Evolutionary conservation across 2,113 vertebrate species (phyloP), one percentile per base, ranked within the genome.

Genomic region (Scolopax mira): DNA sequence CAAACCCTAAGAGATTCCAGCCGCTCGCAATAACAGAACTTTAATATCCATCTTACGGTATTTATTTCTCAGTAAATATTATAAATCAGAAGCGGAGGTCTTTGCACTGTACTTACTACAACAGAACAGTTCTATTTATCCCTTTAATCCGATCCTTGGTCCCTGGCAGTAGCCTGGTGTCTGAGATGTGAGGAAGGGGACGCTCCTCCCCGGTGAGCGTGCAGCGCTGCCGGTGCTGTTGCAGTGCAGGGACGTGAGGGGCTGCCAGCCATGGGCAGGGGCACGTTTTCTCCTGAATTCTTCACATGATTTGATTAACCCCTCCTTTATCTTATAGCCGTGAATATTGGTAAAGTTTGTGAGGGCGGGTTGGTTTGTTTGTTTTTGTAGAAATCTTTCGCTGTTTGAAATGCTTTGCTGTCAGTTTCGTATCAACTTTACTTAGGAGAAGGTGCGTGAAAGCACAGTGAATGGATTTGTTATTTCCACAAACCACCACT

Each of bases 291-390:
- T 62, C 90, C 57, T 90, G 30, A 80, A 75, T 46, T 44, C 60
- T 64, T 69, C 24, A 74, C 54, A 23, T 82, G 65, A 25, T 94
- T 58, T 92, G 51, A 91, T 97, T 97, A 91, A 55, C 31, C 74
- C 16, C 57, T 91, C 33, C 62, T 88, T 79, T 87, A 39, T 86
- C 64, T 86, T 90, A n/a, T 5, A 87, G 48, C 41, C 94, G 33
- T 54, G 79, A 88, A 58, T 87, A 55, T 13, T 48, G 39, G 21
- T 91, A 24, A 80, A 80, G 37, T 74, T 27, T 61, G 6, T 57
- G 25, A 13, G 6, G 10, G 9, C 8, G 39, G 39, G 39, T 2
- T 3, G 25, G 16, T 13, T 23, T 2, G 7, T 46, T 25, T 39
- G n/a, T n/a, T 65, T 30, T 15, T 21, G 10, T 21, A n/a, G 21